Percentiles rank a stretch among this genome's conserved stretches.
Evolutionary conservation across 2,888 invertebrate genomes (phyloP).

Genomic region (Volucella inanis): DNA sequence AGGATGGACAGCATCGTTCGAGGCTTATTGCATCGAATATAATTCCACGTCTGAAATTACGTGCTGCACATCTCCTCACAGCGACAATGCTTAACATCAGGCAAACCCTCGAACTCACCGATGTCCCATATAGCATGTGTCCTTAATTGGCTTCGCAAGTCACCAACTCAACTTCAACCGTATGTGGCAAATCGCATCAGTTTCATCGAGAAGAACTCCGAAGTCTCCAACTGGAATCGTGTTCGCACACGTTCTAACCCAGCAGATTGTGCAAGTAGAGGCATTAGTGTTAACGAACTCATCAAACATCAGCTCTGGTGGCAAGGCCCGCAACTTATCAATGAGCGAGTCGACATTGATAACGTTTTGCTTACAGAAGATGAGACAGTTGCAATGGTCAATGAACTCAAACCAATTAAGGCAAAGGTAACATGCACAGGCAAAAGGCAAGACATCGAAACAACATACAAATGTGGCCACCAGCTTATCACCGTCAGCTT

Average conservation of each 20-base stretch:
- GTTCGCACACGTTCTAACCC: constrained; percentile 14
- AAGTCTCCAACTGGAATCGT: constrained; percentile 20
- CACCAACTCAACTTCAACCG: no score
- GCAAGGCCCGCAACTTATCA: no score
- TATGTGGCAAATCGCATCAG: no score
- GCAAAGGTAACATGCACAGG: no score
- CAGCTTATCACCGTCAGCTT: not conserved
- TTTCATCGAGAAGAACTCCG: no score
- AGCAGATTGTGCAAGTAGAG: constrained; percentile 34
- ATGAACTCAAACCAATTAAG: no score
- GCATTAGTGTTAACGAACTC: constrained; percentile 3
- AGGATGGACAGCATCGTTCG: constrained; percentile 22
- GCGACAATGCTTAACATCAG: not conserved
- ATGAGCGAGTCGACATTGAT: no score
- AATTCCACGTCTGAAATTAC: not conserved
- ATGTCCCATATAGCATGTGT: not conserved
- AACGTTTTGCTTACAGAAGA: no score
- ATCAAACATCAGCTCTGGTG: constrained; percentile 8
- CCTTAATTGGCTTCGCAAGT: no score
- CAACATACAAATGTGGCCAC: not conserved
- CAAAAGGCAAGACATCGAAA: not conserved
- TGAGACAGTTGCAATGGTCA: no score
- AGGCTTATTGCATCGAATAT: constrained; percentile 26
- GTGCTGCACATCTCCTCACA: not conserved
- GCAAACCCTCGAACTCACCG: not conserved